Evolutionary conservation across 2,888 invertebrate genomes (phyloP), one percentile per base, ranked within the genome.

Genomic region (Alentia gelatinosa): DNA sequence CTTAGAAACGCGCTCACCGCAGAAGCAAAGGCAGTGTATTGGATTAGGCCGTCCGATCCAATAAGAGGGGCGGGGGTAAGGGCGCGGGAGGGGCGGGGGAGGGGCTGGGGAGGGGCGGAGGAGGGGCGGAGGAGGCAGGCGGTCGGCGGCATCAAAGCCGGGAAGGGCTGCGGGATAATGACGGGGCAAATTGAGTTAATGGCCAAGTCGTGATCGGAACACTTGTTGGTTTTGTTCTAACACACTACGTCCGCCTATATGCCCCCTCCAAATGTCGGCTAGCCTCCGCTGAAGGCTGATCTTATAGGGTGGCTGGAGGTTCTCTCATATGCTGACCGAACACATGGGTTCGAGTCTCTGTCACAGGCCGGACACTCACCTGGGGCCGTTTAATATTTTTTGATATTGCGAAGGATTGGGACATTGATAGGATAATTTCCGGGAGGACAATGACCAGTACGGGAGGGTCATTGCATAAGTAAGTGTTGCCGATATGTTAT

Each of bases 181-280:
- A 30, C 68, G 30, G 68, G 68, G 30, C 68, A 68, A 68, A 68
- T 68, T 33, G 68, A 68, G 68, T 68, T 68, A 68, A 68, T 68
- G 68, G 30, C 30, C 30, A 26, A 26, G 68, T 33, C 68, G 68
- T 68, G 68, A 68, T 68, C 68, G 68, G 68, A 68, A 68, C 68
- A 68, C 68, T 68, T 68, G 68, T 68, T 68, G 68, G 68, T 68
- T 68, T 68, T 68, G 68, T 68, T 68, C 68, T 68, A 68, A 68
- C 68, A 68, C 26, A 68, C 30, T 56, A 47, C 47, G 68, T 12
- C 68, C 68, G 30, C 68, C n/a, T 33, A 68, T 4, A 30, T 33
- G 30, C 30, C 68, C 30, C 68, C 68, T 68, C 68, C 68, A 68
- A 12, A 30, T 68, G 30, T 12, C 68, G 30, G 30, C 68, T 30